Evolutionary conservation across 2,113 vertebrate genomes (phyloP).

Genomic region (Dasyprocta punctata): DNA sequence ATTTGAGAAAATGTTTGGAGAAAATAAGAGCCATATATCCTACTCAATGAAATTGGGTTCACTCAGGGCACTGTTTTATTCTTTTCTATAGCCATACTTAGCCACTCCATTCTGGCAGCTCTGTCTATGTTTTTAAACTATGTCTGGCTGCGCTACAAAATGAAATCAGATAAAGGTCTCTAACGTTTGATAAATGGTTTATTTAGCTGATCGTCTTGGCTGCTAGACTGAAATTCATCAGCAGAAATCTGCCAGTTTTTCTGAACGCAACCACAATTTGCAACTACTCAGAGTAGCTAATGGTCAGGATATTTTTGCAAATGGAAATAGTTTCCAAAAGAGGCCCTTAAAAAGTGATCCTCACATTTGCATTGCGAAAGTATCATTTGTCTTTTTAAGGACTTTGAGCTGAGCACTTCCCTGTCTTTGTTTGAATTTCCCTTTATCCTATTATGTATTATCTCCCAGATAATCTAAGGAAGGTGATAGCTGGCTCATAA

Average conservation of each 20-base stretch:
- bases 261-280: conserved; percentile 34
- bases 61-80: conserved; percentile 42
- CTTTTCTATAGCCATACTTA: conserved; percentile 45
- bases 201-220: conserved; percentile 73
- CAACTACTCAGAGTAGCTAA: conserved; percentile 37
- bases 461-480: conserved; percentile 18
- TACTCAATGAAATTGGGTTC: conserved; percentile 50
- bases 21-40: conserved; percentile 52
- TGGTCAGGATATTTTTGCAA: conserved; percentile 21
- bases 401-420: background rate
- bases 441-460: background rate
- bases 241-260: conserved; percentile 64
- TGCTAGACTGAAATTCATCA: conserved; percentile 54
- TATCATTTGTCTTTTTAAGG: conserved; percentile 36
- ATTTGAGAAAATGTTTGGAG: conserved; percentile 25
- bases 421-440: conserved; percentile 38
- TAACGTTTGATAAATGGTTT: conserved; percentile 63
- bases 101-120: conserved; percentile 1
- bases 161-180: conserved; percentile 70
- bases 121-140: conserved; percentile 56
- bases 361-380: background rate
- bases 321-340: conserved; percentile 35
- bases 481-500: background rate
- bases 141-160: conserved; percentile 66
- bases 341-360: conserved; percentile 31